Percentiles rank a stretch among this genome's conserved stretches.
phyloP scores from a whole-genome alignment of 2,888 invertebrate species.

The Drosophila eohydei region DNA sequence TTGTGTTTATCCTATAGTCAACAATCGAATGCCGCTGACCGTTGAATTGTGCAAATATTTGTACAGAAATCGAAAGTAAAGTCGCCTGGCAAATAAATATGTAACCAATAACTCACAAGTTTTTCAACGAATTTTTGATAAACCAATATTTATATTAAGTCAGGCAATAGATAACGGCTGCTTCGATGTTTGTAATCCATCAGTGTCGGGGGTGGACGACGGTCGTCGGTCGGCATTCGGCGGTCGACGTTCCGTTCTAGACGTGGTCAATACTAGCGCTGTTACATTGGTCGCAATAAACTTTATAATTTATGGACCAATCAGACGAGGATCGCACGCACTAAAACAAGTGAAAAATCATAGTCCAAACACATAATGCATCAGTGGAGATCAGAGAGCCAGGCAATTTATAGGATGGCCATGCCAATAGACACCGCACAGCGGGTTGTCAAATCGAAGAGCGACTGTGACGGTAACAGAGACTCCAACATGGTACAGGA shows the following conservation, averaged over 20 bases:
- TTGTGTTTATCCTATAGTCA: constrained; percentile 36
- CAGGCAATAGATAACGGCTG: constrained; percentile 44
- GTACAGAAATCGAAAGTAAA: constrained; percentile 64
- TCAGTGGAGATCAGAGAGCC: constrained; percentile 59
- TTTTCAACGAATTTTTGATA: constrained; percentile 46
- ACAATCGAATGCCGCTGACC: constrained; percentile 58
- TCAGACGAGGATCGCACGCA: constrained; percentile 72
- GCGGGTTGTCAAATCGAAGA: constrained; percentile 80
- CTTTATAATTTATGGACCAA: constrained; percentile 76
- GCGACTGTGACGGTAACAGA: constrained; percentile 37
- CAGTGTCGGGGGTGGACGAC: constrained; percentile 74
- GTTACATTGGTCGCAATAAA: constrained; percentile 67
- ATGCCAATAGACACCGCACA: constrained; percentile 77
- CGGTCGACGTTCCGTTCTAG: background rate
- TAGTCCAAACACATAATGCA: constrained; percentile 80
- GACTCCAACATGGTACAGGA: constrained; percentile 23
- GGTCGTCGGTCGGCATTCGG: constrained; percentile 1
- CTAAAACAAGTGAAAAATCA: constrained; percentile 79
- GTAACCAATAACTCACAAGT: constrained; percentile 46
- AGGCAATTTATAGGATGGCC: constrained; percentile 77
- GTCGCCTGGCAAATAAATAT: constrained; percentile 68
- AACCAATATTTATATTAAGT: constrained; percentile 62
- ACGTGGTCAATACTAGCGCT: constrained; percentile 12
- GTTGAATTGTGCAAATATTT: constrained; percentile 74
- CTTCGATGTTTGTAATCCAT: constrained; percentile 64